phyloP scores from a whole-genome alignment of 1,140 invertebrate genomes.

The Panagrolaimus sp. region DNA sequence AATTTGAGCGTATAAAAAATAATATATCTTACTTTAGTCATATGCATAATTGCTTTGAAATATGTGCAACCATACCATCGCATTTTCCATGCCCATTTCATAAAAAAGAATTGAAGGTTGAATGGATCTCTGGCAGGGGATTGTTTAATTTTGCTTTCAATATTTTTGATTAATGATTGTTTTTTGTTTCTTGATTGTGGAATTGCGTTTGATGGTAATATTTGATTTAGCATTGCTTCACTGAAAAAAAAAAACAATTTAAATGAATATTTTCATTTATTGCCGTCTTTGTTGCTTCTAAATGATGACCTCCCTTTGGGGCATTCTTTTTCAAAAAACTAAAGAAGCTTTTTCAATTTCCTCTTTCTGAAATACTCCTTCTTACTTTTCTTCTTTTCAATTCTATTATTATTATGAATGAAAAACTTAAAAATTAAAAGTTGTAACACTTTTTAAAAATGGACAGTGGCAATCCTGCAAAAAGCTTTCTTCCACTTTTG shows the following conservation, averaged over 20 bases:
- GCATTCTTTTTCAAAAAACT: too few species aligned
- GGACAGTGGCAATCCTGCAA: too few species aligned
- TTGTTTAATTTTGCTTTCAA: neutral
- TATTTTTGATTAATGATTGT: conserved; percentile 1
- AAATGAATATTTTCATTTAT: neutral
- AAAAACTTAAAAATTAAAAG: too few species aligned
- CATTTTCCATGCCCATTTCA: neutral
- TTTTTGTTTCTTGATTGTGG: neutral
- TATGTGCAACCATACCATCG: conserved; percentile 13
- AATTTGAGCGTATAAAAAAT: neutral
- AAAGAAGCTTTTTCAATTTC: conserved; percentile 8
- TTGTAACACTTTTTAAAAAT: too few species aligned
- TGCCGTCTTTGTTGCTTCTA: neutral
- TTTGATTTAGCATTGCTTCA: neutral
- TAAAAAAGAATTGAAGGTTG: neutral
- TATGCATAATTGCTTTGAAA: conserved; percentile 9
- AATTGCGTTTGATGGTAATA: neutral
- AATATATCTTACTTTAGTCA: neutral
- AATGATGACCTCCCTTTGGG: too few species aligned
- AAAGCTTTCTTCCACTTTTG: too few species aligned
- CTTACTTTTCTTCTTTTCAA: too few species aligned
- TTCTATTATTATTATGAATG: too few species aligned
- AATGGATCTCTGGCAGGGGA: neutral
- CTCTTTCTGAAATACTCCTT: neutral
- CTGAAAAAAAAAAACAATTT: neutral